Evolutionary conservation across 2,113 vertebrate species (phyloP).

Genomic region (Morone chrysops): DNA sequence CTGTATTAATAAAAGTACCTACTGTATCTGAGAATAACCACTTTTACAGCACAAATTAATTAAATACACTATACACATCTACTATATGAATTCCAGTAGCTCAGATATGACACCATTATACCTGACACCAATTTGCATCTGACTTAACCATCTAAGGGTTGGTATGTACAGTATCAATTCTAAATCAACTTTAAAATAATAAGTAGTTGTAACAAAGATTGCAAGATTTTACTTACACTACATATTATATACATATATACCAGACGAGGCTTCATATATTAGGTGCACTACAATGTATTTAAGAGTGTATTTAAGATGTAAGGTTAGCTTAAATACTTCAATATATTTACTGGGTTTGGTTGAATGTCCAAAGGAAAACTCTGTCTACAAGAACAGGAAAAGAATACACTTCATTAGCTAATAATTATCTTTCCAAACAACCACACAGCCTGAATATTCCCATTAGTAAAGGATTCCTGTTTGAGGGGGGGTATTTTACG

Average conservation of each 20-base stretch:
- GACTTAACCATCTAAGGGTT: not conserved
- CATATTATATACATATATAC: not conserved
- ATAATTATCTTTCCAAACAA: slow-evolving; percentile 60
- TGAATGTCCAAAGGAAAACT: slow-evolving; percentile 7
- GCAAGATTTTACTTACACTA: not conserved
- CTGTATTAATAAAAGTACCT: too few species aligned
- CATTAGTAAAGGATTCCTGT: slow-evolving; percentile 57
- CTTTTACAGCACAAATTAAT: not conserved
- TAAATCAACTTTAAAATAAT: slow-evolving; percentile 17
- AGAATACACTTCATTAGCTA: slow-evolving; percentile 34
- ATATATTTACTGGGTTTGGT: not conserved
- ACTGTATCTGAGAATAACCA: not conserved
- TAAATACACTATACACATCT: not conserved
- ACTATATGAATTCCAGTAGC: not conserved
- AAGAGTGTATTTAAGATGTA: not conserved
- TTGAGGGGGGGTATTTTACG: slow-evolving; percentile 66
- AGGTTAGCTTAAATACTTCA: not conserved
- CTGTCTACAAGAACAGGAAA: not conserved
- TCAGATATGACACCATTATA: not conserved
- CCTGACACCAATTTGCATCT: not conserved
- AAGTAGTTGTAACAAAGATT: not conserved
- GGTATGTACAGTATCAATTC: not conserved
- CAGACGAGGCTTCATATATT: not conserved
- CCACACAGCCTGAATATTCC: slow-evolving; percentile 45
- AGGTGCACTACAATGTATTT: not conserved